Evolutionary conservation across 2,888 invertebrate species (phyloP), one percentile per base, ranked within the genome.

Genomic region (Agelastica alni): DNA sequence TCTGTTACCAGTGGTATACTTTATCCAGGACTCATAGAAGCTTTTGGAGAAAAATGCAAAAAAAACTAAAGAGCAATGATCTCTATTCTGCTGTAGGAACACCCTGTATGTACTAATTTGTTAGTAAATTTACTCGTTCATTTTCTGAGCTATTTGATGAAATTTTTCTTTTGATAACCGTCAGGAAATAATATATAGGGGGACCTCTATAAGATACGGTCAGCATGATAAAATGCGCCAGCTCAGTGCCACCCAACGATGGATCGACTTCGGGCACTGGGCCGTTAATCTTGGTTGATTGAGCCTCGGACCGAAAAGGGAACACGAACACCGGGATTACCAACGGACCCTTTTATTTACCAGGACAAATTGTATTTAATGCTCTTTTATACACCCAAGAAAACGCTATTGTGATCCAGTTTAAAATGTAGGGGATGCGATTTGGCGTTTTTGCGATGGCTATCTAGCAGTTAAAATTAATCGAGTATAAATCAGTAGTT

Each of bases 111-210:
- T n/a, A n/a, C n/a, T n/a, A n/a, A n/a, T n/a, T n/a, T n/a, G n/a
- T n/a, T n/a, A n/a, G n/a, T n/a, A n/a, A n/a, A n/a, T n/a, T n/a
- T n/a, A n/a, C n/a, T n/a, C n/a, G n/a, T n/a, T n/a, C n/a, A n/a
- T n/a, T n/a, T 39, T 48, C 12, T 30, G 39, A 39, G 28, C 39
- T 17, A 39, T 48, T 48, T 48, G 48, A 48, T 39, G 39, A 39
- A 48, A 48, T 28, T 48, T 48, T 48, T 39, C 48, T 39, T 48
- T 48, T 48, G 48, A 48, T 48, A 48, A 39, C 37, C 39, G 48
- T 30, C 48, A 39, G 30, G 26, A 32, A 13, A 48, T 48, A 48
- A 48, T 39, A 30, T 46, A 46, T 48, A 48, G 39, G 36, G 46
- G 39, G 39, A 39, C 26, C 39, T 39, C 39, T 48, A 48, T 48